Conservation (phyloP, 2,888 invertebrate genomes). For the Lasioglossum marginatum region DNA sequence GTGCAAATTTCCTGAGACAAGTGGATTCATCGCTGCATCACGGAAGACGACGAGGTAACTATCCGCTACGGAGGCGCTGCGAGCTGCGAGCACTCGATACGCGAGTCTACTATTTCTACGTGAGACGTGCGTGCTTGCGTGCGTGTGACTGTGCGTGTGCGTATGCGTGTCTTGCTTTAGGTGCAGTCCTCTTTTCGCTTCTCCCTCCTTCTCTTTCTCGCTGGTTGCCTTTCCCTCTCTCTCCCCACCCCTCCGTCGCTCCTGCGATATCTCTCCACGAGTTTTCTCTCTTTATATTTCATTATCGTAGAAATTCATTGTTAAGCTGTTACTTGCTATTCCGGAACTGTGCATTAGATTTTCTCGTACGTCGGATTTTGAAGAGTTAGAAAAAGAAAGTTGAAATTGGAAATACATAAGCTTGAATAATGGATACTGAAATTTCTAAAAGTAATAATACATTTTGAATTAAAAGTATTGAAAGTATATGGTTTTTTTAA, state of each 20-base stretch:
- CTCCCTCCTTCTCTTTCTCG: neutral
- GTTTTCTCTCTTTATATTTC: neutral
- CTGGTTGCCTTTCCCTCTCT: neutral
- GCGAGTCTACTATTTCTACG: conserved; percentile 28
- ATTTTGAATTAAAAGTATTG: too few species aligned
- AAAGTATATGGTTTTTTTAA: too few species aligned
- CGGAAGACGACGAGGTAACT: conserved; percentile 27
- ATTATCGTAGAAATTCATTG: neutral
- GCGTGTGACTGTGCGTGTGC: conserved; percentile 18
- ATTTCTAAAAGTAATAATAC: too few species aligned
- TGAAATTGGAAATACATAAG: too few species aligned
- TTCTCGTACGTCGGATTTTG: neutral
- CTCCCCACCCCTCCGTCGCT: neutral
- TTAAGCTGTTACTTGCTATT: neutral
- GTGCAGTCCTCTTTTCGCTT: conserved; percentile 12
- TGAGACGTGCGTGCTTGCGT: neutral
- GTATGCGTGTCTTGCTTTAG: conserved; percentile 9
- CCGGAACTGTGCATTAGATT: neutral
- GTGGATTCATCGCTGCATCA: conserved; percentile 25
- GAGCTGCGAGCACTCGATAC: conserved; percentile 34
- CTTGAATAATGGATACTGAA: too few species aligned
- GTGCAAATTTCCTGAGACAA: conserved; percentile 17
- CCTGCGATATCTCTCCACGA: neutral
- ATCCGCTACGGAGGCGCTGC: conserved; percentile 62
- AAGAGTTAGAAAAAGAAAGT: too few species aligned